Conservation (phyloP, 2,113 vertebrate genomes). For the Mugil cephalus region DNA sequence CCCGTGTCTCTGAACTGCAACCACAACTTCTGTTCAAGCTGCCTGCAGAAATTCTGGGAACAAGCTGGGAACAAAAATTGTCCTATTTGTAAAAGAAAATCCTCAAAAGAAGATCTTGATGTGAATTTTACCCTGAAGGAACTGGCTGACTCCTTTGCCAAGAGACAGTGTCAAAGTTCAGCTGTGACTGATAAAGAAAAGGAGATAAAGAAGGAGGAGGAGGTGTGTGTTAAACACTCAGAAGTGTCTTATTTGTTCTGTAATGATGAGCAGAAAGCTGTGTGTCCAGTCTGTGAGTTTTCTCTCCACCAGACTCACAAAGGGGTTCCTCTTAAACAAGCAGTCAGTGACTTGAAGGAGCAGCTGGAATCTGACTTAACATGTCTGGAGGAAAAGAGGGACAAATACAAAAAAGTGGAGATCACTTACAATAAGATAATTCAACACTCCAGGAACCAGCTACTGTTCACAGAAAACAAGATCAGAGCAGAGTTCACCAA, state of each 20-base stretch:
- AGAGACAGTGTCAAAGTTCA: not conserved
- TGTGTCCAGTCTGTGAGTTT: not conserved
- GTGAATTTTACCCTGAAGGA: slow-evolving; percentile 8
- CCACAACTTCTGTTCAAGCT: slow-evolving; percentile 64
- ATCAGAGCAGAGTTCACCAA: no score
- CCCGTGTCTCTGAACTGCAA: slow-evolving; percentile 35
- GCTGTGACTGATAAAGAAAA: not conserved
- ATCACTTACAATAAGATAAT: no score
- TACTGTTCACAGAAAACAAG: no score
- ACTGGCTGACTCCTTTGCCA: slow-evolving; percentile 13
- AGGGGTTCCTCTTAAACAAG: no score
- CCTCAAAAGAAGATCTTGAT: not conserved
- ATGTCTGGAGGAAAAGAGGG: no score
- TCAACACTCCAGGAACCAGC: no score
- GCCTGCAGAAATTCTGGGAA: slow-evolving; percentile 51
- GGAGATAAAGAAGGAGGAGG: not conserved
- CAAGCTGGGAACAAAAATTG: slow-evolving; percentile 38
- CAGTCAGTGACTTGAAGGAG: no score
- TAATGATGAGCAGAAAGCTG: slow-evolving; percentile 6
- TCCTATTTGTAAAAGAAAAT: slow-evolving; percentile 47
- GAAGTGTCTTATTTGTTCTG: slow-evolving; percentile 27
- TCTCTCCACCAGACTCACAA: no score
- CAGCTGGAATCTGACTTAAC: no score
- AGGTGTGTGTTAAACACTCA: slow-evolving; percentile 7
- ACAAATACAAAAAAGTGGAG: no score